These are phyloP conservation scores for Polymixis lichenea DNA, from an alignment of 2,888 invertebrate species.

Conservation along the genomic window DNA sequence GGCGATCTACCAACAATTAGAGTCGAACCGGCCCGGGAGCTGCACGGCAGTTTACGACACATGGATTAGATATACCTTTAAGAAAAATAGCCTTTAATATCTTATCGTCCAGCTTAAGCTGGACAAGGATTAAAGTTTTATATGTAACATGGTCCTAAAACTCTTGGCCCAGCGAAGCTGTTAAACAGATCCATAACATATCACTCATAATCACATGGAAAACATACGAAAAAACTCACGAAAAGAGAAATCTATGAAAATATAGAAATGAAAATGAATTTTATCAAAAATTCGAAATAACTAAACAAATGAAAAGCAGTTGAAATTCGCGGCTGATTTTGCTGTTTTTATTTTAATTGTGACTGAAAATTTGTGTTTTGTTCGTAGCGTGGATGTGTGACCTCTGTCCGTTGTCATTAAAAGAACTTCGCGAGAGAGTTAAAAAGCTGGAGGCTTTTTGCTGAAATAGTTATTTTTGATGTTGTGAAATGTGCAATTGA, in stretches of 20 bases:
- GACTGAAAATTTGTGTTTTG: neutral
- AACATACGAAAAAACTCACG: neutral
- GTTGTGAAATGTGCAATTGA: neutral
- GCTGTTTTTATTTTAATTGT: neutral
- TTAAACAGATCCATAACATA: neutral
- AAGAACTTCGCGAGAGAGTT: neutral
- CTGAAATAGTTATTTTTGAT: neutral
- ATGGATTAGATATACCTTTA: neutral
- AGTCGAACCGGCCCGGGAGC: neutral
- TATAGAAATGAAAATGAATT: neutral
- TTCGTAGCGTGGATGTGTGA: neutral
- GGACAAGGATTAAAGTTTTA: too few species aligned
- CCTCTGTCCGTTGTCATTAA: neutral
- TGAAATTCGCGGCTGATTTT: neutral
- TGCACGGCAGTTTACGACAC: neutral
- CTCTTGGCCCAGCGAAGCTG: too few species aligned
- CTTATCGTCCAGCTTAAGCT: neutral
- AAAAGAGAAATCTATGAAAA: neutral
- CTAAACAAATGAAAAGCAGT: neutral
- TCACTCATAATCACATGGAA: neutral
- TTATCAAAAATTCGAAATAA: neutral
- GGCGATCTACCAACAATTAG: slow-evolving; percentile 11
- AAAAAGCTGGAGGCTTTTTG: neutral
- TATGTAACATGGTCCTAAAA: too few species aligned
- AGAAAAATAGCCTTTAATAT: neutral